Conservation (phyloP, 1,140 invertebrate species). For the Drosophila pectinifera region DNA sequence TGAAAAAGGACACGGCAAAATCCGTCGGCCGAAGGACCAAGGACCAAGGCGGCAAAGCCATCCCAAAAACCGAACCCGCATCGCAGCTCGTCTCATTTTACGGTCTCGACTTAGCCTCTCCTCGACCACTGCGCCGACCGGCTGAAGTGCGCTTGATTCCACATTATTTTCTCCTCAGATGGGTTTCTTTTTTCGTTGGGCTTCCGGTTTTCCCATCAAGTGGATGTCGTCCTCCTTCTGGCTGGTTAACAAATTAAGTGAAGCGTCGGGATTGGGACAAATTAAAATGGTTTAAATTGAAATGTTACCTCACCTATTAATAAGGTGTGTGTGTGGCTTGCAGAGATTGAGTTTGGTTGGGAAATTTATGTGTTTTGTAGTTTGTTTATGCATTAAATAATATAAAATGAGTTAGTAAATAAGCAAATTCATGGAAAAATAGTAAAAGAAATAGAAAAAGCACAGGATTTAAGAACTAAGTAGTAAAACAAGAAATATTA, state of each 20-base stretch:
- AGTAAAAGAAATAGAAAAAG: background rate
- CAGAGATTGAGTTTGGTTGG: background rate
- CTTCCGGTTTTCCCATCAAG: conserved; percentile 50
- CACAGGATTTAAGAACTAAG: background rate
- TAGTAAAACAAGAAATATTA: too few relatives aligned
- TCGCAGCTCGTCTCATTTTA: conserved; percentile 34
- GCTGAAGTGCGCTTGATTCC: conserved; percentile 64
- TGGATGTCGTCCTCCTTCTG: conserved; percentile 62
- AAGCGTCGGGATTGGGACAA: conserved; percentile 26
- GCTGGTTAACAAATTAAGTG: conserved; percentile 74
- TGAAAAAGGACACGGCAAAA: conserved; percentile 73
- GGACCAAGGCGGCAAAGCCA: conserved; percentile 8
- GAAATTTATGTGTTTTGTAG: background rate
- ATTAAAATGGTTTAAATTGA: conserved; percentile 44
- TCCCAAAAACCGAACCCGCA: conserved; percentile 24
- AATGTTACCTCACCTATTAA: conserved; percentile 13
- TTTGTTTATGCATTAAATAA: background rate
- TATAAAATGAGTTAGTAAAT: background rate
- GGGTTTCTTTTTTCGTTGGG: conserved; percentile 13
- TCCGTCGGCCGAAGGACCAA: conserved; percentile 38
- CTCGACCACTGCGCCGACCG: conserved; percentile 24
- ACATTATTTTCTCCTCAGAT: conserved; percentile 53
- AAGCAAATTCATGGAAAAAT: background rate
- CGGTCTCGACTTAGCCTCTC: conserved; percentile 40
- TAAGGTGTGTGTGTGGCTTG: conserved; percentile 4